A percentile compares a stretch with the other conserved stretches of the same genome.
Evolutionary conservation across 2,113 vertebrate genomes (phyloP).

Genomic region (Puffinus mauretanicus): DNA sequence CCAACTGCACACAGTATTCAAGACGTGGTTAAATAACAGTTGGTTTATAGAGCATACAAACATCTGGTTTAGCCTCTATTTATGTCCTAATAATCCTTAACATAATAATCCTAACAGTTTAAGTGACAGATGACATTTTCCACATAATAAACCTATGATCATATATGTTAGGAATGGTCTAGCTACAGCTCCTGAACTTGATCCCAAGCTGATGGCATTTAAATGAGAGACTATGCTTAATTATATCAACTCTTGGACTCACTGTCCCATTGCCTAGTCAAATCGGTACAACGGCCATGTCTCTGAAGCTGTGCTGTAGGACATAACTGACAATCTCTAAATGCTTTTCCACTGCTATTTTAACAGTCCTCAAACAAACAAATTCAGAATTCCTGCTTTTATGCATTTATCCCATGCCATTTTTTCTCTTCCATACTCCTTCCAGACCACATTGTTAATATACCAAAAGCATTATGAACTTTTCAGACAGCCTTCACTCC

Average conservation of each 20-base stretch:
- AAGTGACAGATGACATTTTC: constrained; percentile 12
- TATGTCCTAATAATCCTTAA: background rate
- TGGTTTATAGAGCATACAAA: background rate
- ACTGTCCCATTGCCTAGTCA: background rate
- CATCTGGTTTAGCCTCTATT: background rate
- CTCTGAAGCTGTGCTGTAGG: background rate
- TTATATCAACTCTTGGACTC: background rate
- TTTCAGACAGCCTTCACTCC: background rate
- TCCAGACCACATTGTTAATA: background rate
- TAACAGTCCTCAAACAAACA: background rate
- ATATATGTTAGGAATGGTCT: background rate
- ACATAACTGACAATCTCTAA: background rate
- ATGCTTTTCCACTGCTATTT: background rate
- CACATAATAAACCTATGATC: background rate
- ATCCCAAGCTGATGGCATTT: background rate
- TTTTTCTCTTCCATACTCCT: background rate
- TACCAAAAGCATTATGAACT: background rate
- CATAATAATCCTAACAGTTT: background rate
- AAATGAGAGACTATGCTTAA: background rate
- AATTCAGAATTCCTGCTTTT: background rate
- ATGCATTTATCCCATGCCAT: background rate
- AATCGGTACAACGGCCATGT: background rate
- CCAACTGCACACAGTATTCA: background rate
- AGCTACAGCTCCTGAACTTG: background rate
- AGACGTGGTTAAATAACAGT: background rate